Percentiles rank a stretch among this genome's conserved stretches.
Conservation (phyloP, 1,140 invertebrate genomes). For the Brachionus paranguensis region DNA sequence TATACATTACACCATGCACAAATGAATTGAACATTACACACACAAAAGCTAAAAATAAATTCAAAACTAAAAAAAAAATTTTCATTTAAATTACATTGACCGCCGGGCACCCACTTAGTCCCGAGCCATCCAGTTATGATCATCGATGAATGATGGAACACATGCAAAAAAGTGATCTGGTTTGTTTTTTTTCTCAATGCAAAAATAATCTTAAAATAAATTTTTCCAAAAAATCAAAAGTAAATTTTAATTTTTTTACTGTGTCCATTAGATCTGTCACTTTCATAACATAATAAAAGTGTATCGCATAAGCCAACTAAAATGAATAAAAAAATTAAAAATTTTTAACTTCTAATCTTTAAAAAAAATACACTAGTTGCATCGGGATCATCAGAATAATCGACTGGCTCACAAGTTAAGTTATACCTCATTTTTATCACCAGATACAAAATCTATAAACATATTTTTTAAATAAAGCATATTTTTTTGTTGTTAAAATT, state of each 20-base stretch:
- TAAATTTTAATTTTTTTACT: background rate
- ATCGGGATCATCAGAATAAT: background rate
- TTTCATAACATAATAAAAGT: slow-evolving; percentile 45
- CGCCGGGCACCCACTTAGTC: slow-evolving; percentile 45
- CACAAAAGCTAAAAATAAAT: slow-evolving; percentile 42
- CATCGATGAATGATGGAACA: slow-evolving; percentile 62
- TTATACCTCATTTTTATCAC: background rate
- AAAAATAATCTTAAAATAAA: slow-evolving; percentile 41
- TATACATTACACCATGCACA: slow-evolving; percentile 74
- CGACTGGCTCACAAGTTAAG: slow-evolving; percentile 23
- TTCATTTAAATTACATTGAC: slow-evolving; percentile 14
- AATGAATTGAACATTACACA: slow-evolving; percentile 61
- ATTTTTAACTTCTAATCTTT: background rate
- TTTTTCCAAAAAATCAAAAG: background rate
- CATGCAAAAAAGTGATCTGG: slow-evolving; percentile 70
- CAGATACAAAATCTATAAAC: background rate
- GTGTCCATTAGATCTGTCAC: slow-evolving; percentile 44
- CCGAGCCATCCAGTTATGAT: slow-evolving; percentile 48
- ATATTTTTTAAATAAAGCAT: background rate
- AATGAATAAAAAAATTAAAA: background rate
- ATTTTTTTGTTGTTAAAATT: background rate
- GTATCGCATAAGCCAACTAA: slow-evolving; percentile 41
- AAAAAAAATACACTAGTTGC: slow-evolving; percentile 1
- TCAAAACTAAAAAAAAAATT: background rate
- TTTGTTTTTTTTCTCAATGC: slow-evolving; percentile 67